Evolutionary conservation across 2,888 invertebrate species (phyloP), one percentile per base, ranked within the genome.

Genomic region (Caenorhabditis plicata): DNA sequence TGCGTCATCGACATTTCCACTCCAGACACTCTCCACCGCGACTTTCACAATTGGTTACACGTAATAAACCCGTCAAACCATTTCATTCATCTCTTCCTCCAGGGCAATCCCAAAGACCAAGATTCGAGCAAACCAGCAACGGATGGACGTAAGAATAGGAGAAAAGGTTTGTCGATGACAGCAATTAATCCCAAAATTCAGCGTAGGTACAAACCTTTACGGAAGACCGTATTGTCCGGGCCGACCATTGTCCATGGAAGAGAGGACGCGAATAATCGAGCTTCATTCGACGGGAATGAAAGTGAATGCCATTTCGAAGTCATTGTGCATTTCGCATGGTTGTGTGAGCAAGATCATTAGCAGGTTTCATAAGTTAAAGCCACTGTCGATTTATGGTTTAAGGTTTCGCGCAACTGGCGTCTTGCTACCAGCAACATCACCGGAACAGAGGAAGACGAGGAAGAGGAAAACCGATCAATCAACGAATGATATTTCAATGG

Each of bases 301-400:
- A 54, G 71, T 77, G 20, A 78, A 78, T 54, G 78, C 78, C 20
- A 78, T 78, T 43, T 78, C 78, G 17, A 78, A 78, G 52, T 63
- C 64, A 13, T 57, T 78, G 20, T 78, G 78, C 47, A 78, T 78
- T 33, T 78, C 78, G 1, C 78, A 78, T 44, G 78, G 78, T 5
- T 78, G 78, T 52, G 78, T 78, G 8, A 74, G 74, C 45, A 78
- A 78, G 53, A 78, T 78, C 31, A 78, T 78, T 41, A 75, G 74
- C 13, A 55, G 75, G 71, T 73, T n/a, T 27, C 4, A 7, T 41
- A 20, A 32, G 27, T n/a, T 27, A 15, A 20, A 9, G 32, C 27
- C 32, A 36, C 31, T 27, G 40, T 11, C 11, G 13, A 17, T 32
- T 29, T 36, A 22, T 35, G 15, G 26, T 26, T 71, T 52, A 33